Conservation (phyloP, 2,888 invertebrate genomes). For the Hydropsyche betteni region DNA sequence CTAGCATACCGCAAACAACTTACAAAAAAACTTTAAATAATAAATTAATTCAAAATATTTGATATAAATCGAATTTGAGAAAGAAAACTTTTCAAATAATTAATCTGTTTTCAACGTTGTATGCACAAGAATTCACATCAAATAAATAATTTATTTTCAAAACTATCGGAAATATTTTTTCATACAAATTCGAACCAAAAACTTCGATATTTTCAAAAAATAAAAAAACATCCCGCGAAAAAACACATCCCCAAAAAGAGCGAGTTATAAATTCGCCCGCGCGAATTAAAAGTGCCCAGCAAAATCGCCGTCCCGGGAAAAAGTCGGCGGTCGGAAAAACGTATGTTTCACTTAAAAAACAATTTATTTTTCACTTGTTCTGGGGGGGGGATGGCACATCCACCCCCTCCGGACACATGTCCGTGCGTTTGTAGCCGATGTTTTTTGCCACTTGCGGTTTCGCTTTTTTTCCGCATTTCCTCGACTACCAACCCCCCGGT, state of each 20-base stretch:
- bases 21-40: too few species aligned
- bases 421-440: constrained; percentile 44
- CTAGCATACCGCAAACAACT: too few species aligned
- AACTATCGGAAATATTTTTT: too few species aligned
- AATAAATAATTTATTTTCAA: too few species aligned
- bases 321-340: constrained; percentile 43
- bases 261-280: constrained; percentile 3
- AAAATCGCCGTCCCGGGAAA: constrained; percentile 28
- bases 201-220: too few species aligned
- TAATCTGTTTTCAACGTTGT: too few species aligned
- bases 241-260: constrained; percentile 8
- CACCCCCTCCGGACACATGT: constrained; percentile 42
- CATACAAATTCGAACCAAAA: too few species aligned
- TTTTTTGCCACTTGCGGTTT: constrained; percentile 51
- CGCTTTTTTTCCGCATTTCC: constrained; percentile 41
- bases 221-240: background rate
- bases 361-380: constrained; percentile 49
- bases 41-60: too few species aligned
- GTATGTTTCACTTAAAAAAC: constrained; percentile 52
- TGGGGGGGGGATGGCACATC: background rate
- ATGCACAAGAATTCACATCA: too few species aligned
- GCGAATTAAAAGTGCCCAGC: constrained; percentile 46
- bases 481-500: constrained; percentile 3
- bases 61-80: too few species aligned
- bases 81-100: too few species aligned